Evolutionary conservation across 2,888 invertebrate species (phyloP).

Genomic region (Andrena flavipes): DNA sequence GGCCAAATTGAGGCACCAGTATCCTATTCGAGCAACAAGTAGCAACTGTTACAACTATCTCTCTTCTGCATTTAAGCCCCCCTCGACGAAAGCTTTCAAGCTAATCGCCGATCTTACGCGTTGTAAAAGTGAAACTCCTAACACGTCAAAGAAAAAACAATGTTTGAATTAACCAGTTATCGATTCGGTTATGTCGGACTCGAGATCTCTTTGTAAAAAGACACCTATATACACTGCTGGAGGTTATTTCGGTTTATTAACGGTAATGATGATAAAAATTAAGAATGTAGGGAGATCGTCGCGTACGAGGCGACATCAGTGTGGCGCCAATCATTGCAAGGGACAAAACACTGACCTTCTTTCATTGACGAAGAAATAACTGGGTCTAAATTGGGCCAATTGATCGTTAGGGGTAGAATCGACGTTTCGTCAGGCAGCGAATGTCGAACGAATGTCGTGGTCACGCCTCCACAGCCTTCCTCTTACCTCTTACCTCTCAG

Average conservation of each 20-base stretch:
- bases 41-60: conserved; percentile 87
- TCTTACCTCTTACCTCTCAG: neutral
- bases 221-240: conserved; percentile 51
- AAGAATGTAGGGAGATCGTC: conserved; percentile 52
- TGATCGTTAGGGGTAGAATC: conserved; percentile 63
- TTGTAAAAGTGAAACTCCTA: conserved; percentile 72
- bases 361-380: conserved; percentile 60
- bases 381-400: conserved; percentile 70
- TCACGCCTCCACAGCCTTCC: neutral
- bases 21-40: conserved; percentile 85
- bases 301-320: conserved; percentile 44
- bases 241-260: conserved; percentile 59
- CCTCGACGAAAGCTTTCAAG: conserved; percentile 71
- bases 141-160: neutral
- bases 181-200: conserved; percentile 18
- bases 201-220: conserved; percentile 15
- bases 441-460: conserved; percentile 17
- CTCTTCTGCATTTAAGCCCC: conserved; percentile 84
- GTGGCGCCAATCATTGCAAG: conserved; percentile 58
- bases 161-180: conserved; percentile 24
- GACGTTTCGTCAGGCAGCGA: conserved; percentile 54
- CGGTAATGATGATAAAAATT: conserved; percentile 62
- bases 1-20: conserved; percentile 88
- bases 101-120: conserved; percentile 61
- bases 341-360: conserved; percentile 70